Conservation (phyloP, 2,888 invertebrate genomes). For the Microplitis manilae region DNA sequence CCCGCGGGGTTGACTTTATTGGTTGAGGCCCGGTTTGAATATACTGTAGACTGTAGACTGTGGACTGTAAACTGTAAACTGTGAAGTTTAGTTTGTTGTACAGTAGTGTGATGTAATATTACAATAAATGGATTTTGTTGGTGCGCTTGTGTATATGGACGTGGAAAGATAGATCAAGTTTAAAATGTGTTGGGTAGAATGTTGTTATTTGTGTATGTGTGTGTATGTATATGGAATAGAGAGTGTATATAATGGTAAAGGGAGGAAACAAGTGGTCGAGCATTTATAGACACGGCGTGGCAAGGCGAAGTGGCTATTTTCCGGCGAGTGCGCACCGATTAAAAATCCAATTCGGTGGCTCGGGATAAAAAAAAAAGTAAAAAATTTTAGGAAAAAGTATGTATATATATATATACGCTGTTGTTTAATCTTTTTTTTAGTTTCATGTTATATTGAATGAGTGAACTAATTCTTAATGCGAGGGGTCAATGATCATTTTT, state of each 20-base stretch:
- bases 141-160: too few species aligned
- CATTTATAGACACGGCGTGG: constrained; percentile 65
- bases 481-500: constrained; percentile 16
- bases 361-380: constrained; percentile 32
- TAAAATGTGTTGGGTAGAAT: background rate
- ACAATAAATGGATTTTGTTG: too few species aligned
- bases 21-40: too few species aligned
- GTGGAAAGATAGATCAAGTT: too few species aligned
- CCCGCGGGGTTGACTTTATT: too few species aligned
- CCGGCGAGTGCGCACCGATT: constrained; percentile 71
- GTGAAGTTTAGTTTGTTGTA: too few species aligned
- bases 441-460: background rate
- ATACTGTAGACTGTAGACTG: too few species aligned
- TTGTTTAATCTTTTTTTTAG: background rate
- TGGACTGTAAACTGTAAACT: too few species aligned
- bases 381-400: constrained; percentile 16
- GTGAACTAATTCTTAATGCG: constrained; percentile 5
- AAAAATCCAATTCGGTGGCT: constrained; percentile 68
- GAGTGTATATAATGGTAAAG: constrained; percentile 31
- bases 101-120: too few species aligned
- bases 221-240: background rate
- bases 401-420: background rate
- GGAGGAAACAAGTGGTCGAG: constrained; percentile 65
- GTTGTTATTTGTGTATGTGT: background rate
- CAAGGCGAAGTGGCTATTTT: constrained; percentile 70